These are phyloP conservation scores for Elgaria multicarinata DNA, from an alignment of 2,113 vertebrate species.

Conservation along the genomic window DNA sequence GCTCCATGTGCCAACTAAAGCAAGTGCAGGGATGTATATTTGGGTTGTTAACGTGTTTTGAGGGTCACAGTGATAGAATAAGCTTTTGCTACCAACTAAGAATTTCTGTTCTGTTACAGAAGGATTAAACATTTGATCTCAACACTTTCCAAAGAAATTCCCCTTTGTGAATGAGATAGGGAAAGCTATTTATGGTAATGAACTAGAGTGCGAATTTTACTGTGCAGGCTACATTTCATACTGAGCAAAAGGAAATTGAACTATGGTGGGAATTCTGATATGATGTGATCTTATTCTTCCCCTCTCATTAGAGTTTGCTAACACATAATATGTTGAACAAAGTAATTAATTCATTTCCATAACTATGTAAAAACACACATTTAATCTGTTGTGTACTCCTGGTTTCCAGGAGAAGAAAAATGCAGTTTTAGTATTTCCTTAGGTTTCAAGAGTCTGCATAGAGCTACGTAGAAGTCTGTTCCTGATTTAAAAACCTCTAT, in stretches of 20 bases:
- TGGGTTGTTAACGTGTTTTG: background rate
- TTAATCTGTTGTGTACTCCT: background rate
- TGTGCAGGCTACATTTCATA: background rate
- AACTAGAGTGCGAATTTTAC: background rate
- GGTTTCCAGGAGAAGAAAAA: background rate
- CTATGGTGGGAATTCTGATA: background rate
- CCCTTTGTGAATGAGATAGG: background rate
- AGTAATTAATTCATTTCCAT: background rate
- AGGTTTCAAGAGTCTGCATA: background rate
- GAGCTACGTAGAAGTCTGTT: too few species aligned
- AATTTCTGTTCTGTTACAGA: background rate
- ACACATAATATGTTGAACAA: background rate
- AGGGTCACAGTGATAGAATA: background rate
- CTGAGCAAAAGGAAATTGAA: background rate
- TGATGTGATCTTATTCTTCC: background rate
- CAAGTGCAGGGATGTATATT: background rate
- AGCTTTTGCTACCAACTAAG: background rate
- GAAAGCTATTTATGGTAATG: background rate
- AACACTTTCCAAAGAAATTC: background rate
- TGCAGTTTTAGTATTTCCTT: constrained; percentile 34
- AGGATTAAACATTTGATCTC: constrained; percentile 17
- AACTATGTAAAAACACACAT: constrained; percentile 26
- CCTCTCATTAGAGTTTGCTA: background rate
- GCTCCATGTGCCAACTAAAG: background rate
- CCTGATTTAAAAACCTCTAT: background rate